Base-by-base conservation (phyloP, 2,797 vertebrate genomes). In the Anolis apletophallus region DNA sequence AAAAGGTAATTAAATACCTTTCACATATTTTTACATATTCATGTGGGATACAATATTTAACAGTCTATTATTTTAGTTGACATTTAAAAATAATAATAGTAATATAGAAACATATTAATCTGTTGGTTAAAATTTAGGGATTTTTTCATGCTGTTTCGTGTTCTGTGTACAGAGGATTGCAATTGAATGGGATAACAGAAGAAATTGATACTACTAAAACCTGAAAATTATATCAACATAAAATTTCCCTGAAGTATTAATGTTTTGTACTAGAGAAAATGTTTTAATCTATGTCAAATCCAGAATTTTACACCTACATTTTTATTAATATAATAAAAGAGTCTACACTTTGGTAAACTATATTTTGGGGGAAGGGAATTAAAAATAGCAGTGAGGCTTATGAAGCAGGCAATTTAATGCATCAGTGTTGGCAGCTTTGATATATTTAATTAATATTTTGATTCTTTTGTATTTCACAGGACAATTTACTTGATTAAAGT, bases 1-100 rank as follows among this genome's bases (percentile, higher is more conserved):
- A 98, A 99, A 99, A 99, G 98, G 99, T 99, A 99, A 99, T 97
- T 98, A 98, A 98, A 97, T 98, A 96, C 97, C 96, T 97, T 98
- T 96, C 95, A 92, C 96, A 96, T 96, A 29, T 84, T 84, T 87
- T 78, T 84, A 36, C 73, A 59, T 83, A 46, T 95, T 93, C 91
- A 93, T 94, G 87, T 94, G 92, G 95, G 95, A 93, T 96, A 96
- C 96, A 96, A 95, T 96, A 96, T 96, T 96, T 97, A 97, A 97
- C 94, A 96, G 94, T 95, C 96, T 94, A 96, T 96, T 96, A 95
- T 95, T 95, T 95, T 96, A 96, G 87, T 95, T 95, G 91, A 95
- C 96, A 93, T 94, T 46, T 46, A 4, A 46, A 6, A 46, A 46
- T 46, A 46, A 46, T 46, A 46, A 46, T 46, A 46, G 96, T 97